A percentile compares a stretch with the other conserved stretches of the same genome.
These are phyloP conservation scores for Ophion slaviceki DNA, from an alignment of 2,888 invertebrate genomes.

Conservation along the genomic window DNA sequence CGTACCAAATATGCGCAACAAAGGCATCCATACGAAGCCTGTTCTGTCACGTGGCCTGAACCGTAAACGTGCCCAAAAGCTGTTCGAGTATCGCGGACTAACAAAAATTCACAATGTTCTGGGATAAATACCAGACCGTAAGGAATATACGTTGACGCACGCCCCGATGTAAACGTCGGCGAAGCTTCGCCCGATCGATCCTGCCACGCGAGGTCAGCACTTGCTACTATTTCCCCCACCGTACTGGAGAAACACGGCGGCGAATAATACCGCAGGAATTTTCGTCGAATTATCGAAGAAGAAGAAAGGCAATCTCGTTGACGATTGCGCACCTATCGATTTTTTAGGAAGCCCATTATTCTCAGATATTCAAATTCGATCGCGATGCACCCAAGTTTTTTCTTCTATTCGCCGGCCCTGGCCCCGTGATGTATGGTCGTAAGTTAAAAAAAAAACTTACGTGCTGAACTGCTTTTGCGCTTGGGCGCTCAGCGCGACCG, in stretches of 20 bases:
- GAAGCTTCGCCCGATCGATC: constrained; percentile 61
- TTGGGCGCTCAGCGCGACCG: constrained; percentile 50
- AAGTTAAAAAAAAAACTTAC: constrained; percentile 70
- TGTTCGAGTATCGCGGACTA: background rate
- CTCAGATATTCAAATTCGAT: background rate
- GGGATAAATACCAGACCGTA: background rate
- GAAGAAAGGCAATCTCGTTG: background rate
- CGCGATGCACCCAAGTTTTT: constrained; percentile 8
- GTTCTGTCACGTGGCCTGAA: background rate
- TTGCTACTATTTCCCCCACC: constrained; percentile 28
- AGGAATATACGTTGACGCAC: constrained; percentile 15
- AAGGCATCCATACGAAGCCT: background rate
- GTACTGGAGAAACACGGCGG: background rate
- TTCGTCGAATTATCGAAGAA: constrained; percentile 6
- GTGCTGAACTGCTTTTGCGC: constrained; percentile 56
- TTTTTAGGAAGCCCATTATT: background rate
- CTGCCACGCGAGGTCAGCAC: constrained; percentile 66
- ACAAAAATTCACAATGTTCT: background rate
- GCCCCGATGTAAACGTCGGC: constrained; percentile 26
- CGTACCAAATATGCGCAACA: background rate
- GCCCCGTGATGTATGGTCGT: constrained; percentile 69
- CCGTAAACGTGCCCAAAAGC: background rate
- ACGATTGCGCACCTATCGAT: background rate
- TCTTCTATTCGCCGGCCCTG: constrained; percentile 69
- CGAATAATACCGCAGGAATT: background rate